Evolutionary conservation across 2,888 invertebrate genomes (phyloP).

Genomic region (Patella depressa): DNA sequence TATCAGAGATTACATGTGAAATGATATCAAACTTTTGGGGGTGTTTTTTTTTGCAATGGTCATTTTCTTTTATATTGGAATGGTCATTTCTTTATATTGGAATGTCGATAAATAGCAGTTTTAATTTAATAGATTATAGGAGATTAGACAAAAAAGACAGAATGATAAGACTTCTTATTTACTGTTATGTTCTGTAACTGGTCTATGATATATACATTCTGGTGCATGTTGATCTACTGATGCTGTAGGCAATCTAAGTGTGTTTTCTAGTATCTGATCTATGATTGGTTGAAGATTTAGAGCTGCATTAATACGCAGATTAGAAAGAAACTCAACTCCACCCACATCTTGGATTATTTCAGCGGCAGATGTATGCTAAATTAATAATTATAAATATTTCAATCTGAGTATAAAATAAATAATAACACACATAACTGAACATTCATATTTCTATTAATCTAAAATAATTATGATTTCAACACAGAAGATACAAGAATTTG

Average conservation of each 20-base stretch:
- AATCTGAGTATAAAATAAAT: not conserved
- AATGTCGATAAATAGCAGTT: too few relatives aligned
- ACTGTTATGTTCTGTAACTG: slow-evolving; percentile 30
- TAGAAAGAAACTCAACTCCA: slow-evolving; percentile 67
- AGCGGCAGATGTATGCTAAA: slow-evolving; percentile 65
- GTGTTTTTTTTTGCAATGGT: too few relatives aligned
- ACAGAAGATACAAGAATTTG: too few relatives aligned
- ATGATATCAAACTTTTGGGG: too few relatives aligned
- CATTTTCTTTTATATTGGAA: too few relatives aligned
- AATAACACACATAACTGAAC: not conserved
- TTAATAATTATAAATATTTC: not conserved
- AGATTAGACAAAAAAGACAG: too few relatives aligned
- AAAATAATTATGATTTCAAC: too few relatives aligned
- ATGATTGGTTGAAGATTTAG: slow-evolving; percentile 55
- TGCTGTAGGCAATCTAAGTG: slow-evolving; percentile 63
- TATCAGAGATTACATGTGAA: too few relatives aligned
- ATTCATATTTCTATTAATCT: not conserved
- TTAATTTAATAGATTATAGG: too few relatives aligned
- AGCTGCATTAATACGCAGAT: slow-evolving; percentile 59
- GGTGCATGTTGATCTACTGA: slow-evolving; percentile 48
- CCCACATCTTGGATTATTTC: slow-evolving; percentile 65
- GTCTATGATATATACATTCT: slow-evolving; percentile 65
- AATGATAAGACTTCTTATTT: too few relatives aligned
- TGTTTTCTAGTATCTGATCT: slow-evolving; percentile 65
- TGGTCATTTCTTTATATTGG: too few relatives aligned